Evolutionary conservation across 1,140 invertebrate species (phyloP), one percentile per base, ranked within the genome.

Genomic region (Yoshiicerus persimilis): DNA sequence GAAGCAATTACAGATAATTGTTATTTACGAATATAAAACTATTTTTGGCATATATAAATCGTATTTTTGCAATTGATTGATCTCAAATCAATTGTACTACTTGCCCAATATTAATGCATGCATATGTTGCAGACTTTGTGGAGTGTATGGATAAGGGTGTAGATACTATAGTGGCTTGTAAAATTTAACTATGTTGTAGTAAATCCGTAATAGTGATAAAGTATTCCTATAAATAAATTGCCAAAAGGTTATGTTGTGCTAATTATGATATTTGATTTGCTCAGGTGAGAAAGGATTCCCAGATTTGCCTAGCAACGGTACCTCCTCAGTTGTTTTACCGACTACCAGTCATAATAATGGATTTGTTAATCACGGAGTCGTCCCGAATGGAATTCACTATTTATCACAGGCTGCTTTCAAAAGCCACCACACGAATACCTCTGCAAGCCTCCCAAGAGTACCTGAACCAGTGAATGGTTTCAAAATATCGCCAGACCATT

Each of bases 401-500:
- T 62, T 88, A 20, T 89, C 90, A 36, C 88, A 88, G 86, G 47
- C 87, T 75, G 83, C 85, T 25, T 84, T 27, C 36, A 89, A 89
- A 87, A 80, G 56, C 83, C 87, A 89, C 64, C 70, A 88, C 10
- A 77, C 36, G 8, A 87, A 75, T 66, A 87, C 56, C 36, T 85
- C 89, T 27, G 34, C 84, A 64, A 88, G 89, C 66, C 84, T 91
- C 87, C 85, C 86, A 27, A 84, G 89, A 89, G 90, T 89, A 91
- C 90, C 90, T 91, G 90, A 91, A 75, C 56, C 90, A 32, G 47
- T 88, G 62, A 91, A 91, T 89, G 90, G 90, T 89, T 89, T 88
- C 38, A 91, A 91, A 90, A 75, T 88, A 87, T 87, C 87, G 27
- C 30, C 87, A 77, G 90, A 91, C 84, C 90, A 89, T 88, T 89